Conservation (phyloP, 1,140 invertebrate genomes). For the Drosophila sp. region DNA sequence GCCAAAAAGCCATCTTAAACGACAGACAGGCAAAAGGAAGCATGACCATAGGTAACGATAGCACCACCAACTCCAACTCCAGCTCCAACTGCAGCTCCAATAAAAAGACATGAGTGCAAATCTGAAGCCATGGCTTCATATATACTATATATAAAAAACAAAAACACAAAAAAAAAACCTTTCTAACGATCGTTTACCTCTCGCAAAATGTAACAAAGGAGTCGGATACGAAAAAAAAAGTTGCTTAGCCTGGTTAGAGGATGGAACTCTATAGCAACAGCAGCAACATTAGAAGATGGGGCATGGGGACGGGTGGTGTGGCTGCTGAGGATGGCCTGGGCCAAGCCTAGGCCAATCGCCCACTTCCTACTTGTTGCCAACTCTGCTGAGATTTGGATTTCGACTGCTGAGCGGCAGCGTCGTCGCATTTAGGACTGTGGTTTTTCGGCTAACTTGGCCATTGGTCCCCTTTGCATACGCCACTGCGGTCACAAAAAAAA, state of each 20-base stretch:
- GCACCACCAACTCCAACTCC: slow-evolving; percentile 44
- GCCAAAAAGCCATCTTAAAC: slow-evolving; percentile 76
- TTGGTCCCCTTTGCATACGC: slow-evolving; percentile 73
- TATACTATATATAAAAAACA: slow-evolving; percentile 25
- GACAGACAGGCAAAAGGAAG: slow-evolving; percentile 74
- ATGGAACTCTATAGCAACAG: slow-evolving; percentile 1
- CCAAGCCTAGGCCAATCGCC: slow-evolving; percentile 74
- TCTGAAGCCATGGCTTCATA: slow-evolving; percentile 67
- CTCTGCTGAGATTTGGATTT: slow-evolving; percentile 51
- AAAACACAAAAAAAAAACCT: slow-evolving; percentile 69
- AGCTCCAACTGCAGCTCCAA: slow-evolving; percentile 59
- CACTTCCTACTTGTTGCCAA: slow-evolving; percentile 74
- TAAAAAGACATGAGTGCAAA: slow-evolving; percentile 78
- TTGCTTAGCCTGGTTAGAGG: slow-evolving; percentile 49
- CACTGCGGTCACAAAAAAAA: slow-evolving; percentile 45
- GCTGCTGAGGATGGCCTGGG: slow-evolving; percentile 30
- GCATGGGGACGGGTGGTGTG: slow-evolving; percentile 6
- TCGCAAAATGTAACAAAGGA: slow-evolving; percentile 81
- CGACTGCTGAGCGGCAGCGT: slow-evolving; percentile 38
- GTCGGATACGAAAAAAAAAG: slow-evolving; percentile 55
- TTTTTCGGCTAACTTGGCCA: slow-evolving; percentile 52
- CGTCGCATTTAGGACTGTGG: slow-evolving; percentile 43
- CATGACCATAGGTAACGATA: slow-evolving; percentile 67
- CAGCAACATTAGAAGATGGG: slow-evolving; percentile 16
- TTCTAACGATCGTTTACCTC: slow-evolving; percentile 82